Evolutionary conservation across 2,113 vertebrate species (phyloP).

Genomic region (Leiothrix lutea): DNA sequence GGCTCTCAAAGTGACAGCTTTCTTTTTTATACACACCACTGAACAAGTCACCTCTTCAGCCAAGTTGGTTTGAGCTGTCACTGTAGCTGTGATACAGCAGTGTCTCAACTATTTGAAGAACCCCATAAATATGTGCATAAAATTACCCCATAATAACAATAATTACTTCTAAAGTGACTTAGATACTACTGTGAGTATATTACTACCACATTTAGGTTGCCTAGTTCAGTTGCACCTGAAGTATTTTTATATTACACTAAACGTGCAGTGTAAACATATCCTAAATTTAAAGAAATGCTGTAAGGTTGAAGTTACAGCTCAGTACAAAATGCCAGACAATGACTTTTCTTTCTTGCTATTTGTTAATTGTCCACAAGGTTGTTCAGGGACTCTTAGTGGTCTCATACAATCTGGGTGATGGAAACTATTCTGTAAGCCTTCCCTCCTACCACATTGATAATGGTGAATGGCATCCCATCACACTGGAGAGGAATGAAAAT

Average conservation of each 20-base stretch:
- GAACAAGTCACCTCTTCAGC: not conserved
- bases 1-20: not conserved
- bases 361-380: conserved; percentile 71
- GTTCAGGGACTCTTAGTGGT: conserved; percentile 80
- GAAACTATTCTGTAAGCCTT: conserved; percentile 81
- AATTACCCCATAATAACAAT: not conserved
- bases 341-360: not conserved
- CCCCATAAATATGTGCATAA: not conserved
- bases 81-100: not conserved
- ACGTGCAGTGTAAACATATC: not conserved
- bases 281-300: not conserved
- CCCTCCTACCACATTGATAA: conserved; percentile 84
- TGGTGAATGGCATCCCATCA: conserved; percentile 86
- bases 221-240: not conserved
- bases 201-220: not conserved
- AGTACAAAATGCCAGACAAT: not conserved
- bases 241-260: not conserved
- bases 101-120: not conserved
- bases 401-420: conserved; percentile 87
- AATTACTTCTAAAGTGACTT: not conserved
- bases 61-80: not conserved
- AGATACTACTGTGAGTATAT: not conserved
- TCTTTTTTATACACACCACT: not conserved
- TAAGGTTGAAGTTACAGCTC: not conserved
- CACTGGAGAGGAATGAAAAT: conserved; percentile 84